Conservation (phyloP, 2,888 invertebrate genomes). For the Mythimna lalbum region DNA sequence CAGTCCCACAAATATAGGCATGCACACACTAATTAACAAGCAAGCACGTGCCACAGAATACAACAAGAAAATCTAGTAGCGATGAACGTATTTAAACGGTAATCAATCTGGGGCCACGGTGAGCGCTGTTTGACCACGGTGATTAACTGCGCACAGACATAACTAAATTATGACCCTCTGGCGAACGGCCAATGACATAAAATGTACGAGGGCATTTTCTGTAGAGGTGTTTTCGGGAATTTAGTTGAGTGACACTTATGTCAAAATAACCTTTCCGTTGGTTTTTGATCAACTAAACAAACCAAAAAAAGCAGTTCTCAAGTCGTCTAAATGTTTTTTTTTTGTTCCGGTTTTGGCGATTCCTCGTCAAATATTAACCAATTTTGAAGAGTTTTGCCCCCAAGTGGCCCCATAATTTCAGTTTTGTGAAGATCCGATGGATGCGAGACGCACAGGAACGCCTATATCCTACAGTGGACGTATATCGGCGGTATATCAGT, state of each 20-base stretch:
- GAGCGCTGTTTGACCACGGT: conserved; percentile 59
- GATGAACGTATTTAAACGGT: conserved; percentile 51
- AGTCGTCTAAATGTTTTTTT: no score
- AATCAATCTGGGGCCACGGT: conserved; percentile 56
- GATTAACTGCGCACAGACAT: conserved; percentile 62
- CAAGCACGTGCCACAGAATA: conserved; percentile 38
- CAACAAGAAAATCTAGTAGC: conserved; percentile 53
- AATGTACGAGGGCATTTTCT: conserved; percentile 48
- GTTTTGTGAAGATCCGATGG: no score
- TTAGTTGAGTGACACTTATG: conserved; percentile 18
- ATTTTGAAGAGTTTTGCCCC: no score
- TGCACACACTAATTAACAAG: conserved; percentile 34
- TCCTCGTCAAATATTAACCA: no score
- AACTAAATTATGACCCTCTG: conserved; percentile 65
- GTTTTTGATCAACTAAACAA: no score
- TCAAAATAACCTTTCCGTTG: neutral
- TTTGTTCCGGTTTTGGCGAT: no score
- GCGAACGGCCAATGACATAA: conserved; percentile 56
- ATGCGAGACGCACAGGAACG: no score
- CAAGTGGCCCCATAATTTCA: no score
- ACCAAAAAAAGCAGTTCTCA: no score
- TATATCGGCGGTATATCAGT: no score
- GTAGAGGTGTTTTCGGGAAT: conserved; percentile 26
- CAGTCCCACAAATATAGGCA: conserved; percentile 27
- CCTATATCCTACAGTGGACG: no score